These are phyloP conservation scores for Erethizon dorsatum DNA, from an alignment of 2,797 vertebrate species.

Conservation along the genomic window DNA sequence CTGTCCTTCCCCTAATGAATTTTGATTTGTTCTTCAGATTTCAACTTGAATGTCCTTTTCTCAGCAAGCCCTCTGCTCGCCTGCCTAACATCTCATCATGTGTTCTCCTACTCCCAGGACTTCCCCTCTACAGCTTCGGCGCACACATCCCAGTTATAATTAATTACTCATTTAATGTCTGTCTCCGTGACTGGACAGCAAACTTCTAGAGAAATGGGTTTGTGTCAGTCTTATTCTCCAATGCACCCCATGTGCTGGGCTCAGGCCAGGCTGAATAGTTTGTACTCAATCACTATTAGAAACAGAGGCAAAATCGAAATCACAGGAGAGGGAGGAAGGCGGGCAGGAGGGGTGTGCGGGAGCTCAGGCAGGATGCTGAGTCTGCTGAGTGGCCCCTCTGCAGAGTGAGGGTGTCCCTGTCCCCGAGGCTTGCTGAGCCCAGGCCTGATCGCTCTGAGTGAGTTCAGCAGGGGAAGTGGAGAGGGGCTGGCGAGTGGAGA, in stretches of 20 bases:
- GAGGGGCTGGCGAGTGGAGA: not conserved
- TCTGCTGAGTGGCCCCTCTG: not conserved
- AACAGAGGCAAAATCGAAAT: not conserved
- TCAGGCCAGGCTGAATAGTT: not conserved
- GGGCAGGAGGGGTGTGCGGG: not conserved
- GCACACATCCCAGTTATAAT: not conserved
- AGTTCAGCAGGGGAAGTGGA: not conserved
- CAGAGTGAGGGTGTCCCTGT: not conserved
- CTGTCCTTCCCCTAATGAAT: not conserved
- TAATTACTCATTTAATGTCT: not conserved
- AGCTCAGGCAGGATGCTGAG: not conserved
- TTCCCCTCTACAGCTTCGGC: not conserved
- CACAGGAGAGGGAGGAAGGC: not conserved
- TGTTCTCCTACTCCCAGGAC: not conserved
- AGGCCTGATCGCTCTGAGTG: fast-evolving
- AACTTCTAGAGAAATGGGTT: not conserved
- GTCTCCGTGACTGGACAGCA: not conserved
- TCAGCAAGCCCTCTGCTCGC: not conserved
- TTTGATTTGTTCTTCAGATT: not conserved
- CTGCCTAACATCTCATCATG: not conserved
- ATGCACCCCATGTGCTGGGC: not conserved
- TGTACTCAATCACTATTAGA: not conserved
- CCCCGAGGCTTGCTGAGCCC: not conserved
- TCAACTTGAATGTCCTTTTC: not conserved
- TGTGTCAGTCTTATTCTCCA: not conserved